phyloP scores from a whole-genome alignment of 53 echinoderm and acorn worm species.

The Astropecten irregularis region DNA sequence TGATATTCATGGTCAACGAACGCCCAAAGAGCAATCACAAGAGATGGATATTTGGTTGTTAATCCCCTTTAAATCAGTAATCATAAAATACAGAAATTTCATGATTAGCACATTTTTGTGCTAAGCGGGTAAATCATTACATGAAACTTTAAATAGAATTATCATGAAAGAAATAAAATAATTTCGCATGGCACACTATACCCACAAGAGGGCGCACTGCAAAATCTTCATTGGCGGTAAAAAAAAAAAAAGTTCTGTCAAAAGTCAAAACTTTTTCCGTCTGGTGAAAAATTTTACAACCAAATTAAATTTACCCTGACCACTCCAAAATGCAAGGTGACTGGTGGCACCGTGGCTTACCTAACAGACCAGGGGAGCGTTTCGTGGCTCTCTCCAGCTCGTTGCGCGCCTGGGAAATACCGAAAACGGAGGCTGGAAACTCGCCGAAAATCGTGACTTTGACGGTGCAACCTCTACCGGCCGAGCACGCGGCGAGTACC shows the following conservation, averaged over 20 bases:
- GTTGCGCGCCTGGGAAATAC: constrained; percentile 39
- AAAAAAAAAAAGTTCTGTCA: too few relatives aligned
- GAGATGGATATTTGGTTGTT: too few relatives aligned
- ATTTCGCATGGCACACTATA: neutral
- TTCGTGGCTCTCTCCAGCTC: constrained; percentile 6
- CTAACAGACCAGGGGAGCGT: constrained; percentile 1
- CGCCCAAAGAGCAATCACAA: too few relatives aligned
- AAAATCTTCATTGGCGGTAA: too few relatives aligned
- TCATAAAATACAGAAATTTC: too few relatives aligned
- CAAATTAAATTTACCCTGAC: neutral
- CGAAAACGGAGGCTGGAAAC: constrained; percentile 29
- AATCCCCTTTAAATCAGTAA: too few relatives aligned
- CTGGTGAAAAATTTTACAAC: neutral
- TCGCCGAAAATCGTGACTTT: constrained; percentile 64
- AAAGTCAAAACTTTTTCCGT: too few relatives aligned
- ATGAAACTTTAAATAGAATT: too few relatives aligned
- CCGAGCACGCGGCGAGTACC: neutral
- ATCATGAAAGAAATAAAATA: too few relatives aligned
- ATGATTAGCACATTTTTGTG: too few relatives aligned
- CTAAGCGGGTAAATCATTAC: too few relatives aligned
- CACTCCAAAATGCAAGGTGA: constrained; percentile 29
- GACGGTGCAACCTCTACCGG: constrained; percentile 52
- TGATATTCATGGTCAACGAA: too few relatives aligned
- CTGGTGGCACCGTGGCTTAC: constrained; percentile 42
- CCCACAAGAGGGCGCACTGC: neutral